Evolutionary conservation across 2,888 invertebrate species (phyloP).

Genomic region (Limnephilus marmoratus): DNA sequence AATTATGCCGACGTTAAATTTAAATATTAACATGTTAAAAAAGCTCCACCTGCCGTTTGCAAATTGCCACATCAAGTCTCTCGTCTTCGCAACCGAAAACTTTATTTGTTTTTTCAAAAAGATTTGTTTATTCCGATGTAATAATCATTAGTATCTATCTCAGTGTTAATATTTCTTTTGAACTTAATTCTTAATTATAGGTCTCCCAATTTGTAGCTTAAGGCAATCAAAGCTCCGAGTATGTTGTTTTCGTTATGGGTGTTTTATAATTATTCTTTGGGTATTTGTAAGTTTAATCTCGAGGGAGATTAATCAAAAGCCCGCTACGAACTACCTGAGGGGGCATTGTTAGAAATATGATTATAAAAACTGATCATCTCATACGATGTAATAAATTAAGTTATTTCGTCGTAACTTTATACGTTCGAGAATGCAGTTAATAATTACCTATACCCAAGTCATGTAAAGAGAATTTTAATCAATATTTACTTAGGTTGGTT

Average conservation of each 20-base stretch:
- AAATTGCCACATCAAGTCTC: not conserved
- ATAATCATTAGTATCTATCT: not conserved
- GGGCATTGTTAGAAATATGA: not conserved
- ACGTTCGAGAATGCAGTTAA: not conserved
- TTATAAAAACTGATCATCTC: not conserved
- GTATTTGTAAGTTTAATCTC: not conserved
- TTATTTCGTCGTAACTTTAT: not conserved
- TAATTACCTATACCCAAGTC: not conserved
- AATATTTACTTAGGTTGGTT: too few species aligned
- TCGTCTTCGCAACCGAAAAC: not conserved
- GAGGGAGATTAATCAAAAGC: not conserved
- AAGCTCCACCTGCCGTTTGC: not conserved
- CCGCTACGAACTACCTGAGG: not conserved
- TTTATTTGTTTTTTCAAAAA: not conserved
- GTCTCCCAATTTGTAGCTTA: not conserved
- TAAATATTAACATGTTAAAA: not conserved
- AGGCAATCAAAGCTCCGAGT: not conserved
- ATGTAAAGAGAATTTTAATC: too few species aligned
- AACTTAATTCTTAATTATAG: not conserved
- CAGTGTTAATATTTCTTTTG: not conserved
- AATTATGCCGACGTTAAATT: not conserved
- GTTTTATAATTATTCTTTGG: not conserved
- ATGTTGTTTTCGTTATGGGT: not conserved
- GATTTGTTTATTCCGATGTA: not conserved
- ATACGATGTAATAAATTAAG: not conserved